Conservation (phyloP, 1,140 invertebrate species). For the Diprion similis region DNA sequence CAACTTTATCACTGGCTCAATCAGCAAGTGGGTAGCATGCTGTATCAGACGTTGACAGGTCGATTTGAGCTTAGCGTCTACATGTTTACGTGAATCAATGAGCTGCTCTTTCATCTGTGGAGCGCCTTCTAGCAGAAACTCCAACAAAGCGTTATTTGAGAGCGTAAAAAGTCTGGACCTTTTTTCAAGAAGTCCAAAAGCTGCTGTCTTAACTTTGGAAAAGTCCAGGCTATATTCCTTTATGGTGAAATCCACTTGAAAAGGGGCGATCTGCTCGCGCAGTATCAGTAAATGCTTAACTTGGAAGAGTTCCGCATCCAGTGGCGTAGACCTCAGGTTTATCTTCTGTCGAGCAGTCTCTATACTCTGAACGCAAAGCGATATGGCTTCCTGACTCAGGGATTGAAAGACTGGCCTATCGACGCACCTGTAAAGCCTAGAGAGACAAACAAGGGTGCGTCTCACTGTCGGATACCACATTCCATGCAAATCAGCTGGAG, state of each 20-base stretch:
- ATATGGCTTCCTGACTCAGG: constrained; percentile 93
- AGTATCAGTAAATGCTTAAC: constrained; percentile 98
- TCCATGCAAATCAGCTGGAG: constrained; percentile 95
- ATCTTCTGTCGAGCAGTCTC: constrained; percentile 78
- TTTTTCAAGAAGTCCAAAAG: constrained; percentile 86
- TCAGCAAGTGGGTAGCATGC: constrained; percentile 78
- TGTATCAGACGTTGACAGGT: constrained; percentile 93
- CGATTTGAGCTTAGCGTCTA: constrained; percentile 89
- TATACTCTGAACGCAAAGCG: constrained; percentile 90
- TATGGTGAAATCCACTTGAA: constrained; percentile 94
- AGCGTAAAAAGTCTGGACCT: constrained; percentile 86
- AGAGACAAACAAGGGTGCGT: constrained; percentile 92
- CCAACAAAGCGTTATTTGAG: constrained; percentile 89
- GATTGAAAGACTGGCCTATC: constrained; percentile 96
- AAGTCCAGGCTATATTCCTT: constrained; percentile 94
- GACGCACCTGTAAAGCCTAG: constrained; percentile 93
- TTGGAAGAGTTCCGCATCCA: constrained; percentile 96
- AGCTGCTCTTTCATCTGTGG: constrained; percentile 92
- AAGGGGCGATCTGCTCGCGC: constrained; percentile 97
- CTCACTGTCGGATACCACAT: constrained; percentile 99
- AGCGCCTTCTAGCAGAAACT: constrained; percentile 90
- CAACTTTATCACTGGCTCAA: constrained; percentile 75
- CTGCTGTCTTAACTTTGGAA: constrained; percentile 85
- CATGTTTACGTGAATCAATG: constrained; percentile 93
- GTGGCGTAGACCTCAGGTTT: constrained; percentile 67